phyloP scores from a whole-genome alignment of 2,113 vertebrate genomes.

The Rhagologus leucostigma region DNA sequence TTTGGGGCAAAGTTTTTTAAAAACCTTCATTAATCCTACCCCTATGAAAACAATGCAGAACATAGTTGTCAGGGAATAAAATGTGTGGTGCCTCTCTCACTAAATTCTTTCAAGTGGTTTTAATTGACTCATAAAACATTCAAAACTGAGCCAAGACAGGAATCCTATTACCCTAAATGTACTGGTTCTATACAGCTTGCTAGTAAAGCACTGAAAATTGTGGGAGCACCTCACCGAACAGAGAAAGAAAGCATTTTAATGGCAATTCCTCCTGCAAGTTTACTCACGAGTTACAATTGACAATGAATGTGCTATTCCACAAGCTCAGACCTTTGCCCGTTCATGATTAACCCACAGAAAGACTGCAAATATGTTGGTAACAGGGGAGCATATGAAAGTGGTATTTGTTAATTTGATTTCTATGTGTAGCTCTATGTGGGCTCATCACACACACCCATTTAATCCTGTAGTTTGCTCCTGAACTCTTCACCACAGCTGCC shows the following conservation, averaged over 20 bases:
- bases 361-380: not conserved
- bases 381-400: not conserved
- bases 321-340: not conserved
- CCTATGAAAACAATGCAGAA: slow-evolving; percentile 2
- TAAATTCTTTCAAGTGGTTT: slow-evolving; percentile 47
- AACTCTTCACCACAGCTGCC: not conserved
- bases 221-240: not conserved
- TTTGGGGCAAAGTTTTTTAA: not conserved
- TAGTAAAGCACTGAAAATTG: not conserved
- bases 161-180: slow-evolving; percentile 3
- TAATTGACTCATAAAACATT: slow-evolving; percentile 49
- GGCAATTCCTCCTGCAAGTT: not conserved
- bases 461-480: not conserved
- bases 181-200: not conserved
- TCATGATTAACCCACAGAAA: not conserved
- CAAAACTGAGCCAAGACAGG: not conserved
- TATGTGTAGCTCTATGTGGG: not conserved
- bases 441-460: not conserved
- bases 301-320: not conserved
- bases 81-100: slow-evolving; percentile 18
- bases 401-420: not conserved
- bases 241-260: not conserved
- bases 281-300: not conserved
- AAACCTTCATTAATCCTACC: slow-evolving; percentile 24
- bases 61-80: not conserved